Base-by-base conservation (phyloP, 2,797 vertebrate genomes). In the Sciurus vulgaris region DNA sequence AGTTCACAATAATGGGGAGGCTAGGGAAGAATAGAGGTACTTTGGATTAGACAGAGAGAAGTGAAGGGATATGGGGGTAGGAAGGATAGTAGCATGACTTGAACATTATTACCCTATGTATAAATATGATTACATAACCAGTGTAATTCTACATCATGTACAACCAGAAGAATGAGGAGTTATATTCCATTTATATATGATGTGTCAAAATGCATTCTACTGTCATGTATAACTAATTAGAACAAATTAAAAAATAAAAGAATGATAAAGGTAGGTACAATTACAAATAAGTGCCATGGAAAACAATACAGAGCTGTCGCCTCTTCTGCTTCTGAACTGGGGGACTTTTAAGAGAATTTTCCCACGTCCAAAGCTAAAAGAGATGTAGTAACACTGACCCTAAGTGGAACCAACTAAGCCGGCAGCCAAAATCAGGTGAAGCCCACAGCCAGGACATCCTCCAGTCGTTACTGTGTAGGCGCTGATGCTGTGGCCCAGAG, bases 401-500 rank as follows among this genome's bases (percentile, higher is more conserved):
- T 73, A 41, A 70, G 24, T 33, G 13, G 47, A 85, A 51, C 72
- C 81, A 69, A 28, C 3, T 26, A n/a, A 84, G 72, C 30, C 4
- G 65, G 30, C 70, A 86, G 56, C 65, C 65, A 82, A 81, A 44
- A 28, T 84, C 65, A 88, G 65, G 47, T 33, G 63, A 67, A 86
- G 79, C 56, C 26, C 10, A 35, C 10, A 9, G 15, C n/a, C 11
- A 14, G 38, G 47, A 20, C 7, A 3, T 3, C 24, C 1, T 4
- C 47, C 3, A 7, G n/a, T 28, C 51, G 47, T 54, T 70, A 51
- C 56, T 41, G 1, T 0, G 4, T 3, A 47, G 59, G 65, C 20
- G 0, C 24, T 6, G 11, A 67, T n/a, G 84, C 2, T 8, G 18
- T 0, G 20, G 41, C 33, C 44, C 5, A 0, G 13, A 3, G 4